Percentiles rank a stretch among this genome's conserved stretches.
Evolutionary conservation across 2,113 vertebrate genomes (phyloP).

Genomic region (Cochlearius cochlearius): DNA sequence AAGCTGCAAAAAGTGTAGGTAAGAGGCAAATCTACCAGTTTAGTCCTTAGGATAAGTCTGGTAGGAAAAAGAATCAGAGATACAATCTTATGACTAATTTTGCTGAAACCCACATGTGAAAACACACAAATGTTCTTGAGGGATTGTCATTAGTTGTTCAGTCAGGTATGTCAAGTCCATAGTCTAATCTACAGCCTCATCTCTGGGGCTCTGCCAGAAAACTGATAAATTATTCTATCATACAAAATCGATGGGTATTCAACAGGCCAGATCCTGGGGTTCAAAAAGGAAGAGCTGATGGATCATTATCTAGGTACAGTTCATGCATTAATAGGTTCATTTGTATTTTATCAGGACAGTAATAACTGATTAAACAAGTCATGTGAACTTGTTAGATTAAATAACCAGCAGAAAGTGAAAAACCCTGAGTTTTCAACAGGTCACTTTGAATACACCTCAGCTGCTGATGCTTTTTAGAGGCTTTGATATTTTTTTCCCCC

Average conservation of each 20-base stretch:
- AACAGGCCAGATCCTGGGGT: background rate
- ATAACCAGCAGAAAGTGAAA: background rate
- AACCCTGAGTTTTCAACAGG: background rate
- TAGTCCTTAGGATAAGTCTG: background rate
- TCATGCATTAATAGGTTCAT: background rate
- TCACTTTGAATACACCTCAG: background rate
- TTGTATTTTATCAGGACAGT: background rate
- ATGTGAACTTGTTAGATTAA: background rate
- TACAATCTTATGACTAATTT: slow-evolving; percentile 54
- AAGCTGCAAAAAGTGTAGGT: background rate
- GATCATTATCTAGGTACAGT: background rate
- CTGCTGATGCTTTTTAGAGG: background rate
- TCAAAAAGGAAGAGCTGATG: background rate
- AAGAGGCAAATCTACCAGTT: background rate
- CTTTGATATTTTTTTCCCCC: accelerated
- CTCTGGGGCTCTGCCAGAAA: background rate
- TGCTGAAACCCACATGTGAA: slow-evolving; percentile 52
- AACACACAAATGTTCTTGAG: slow-evolving; percentile 19
- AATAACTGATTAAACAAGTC: background rate
- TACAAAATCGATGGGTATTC: background rate
- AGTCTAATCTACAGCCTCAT: slow-evolving; percentile 10
- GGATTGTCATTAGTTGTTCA: background rate
- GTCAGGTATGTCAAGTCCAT: slow-evolving; percentile 13
- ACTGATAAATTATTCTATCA: background rate
- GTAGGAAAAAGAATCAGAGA: slow-evolving; percentile 32